phyloP scores from a whole-genome alignment of 2,113 vertebrate genomes.

The Zosterops lateralis region DNA sequence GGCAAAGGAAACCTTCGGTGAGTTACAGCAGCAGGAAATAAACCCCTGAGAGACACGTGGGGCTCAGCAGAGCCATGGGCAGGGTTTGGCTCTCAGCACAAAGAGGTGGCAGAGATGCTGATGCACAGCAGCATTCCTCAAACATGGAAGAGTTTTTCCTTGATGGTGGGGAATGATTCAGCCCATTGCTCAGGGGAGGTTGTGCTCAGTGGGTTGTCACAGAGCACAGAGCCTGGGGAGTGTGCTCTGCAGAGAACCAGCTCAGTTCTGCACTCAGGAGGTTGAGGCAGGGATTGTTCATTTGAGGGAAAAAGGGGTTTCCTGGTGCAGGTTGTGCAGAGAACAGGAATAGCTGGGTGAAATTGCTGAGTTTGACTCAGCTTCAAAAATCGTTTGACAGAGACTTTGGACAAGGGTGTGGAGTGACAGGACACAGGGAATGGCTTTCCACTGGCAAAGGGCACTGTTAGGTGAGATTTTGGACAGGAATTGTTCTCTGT shows the following conservation, averaged over 20 bases:
- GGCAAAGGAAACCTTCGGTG: constrained; percentile 95
- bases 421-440: not conserved
- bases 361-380: not conserved
- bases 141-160: not conserved
- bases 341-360: not conserved
- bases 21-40: constrained; percentile 7
- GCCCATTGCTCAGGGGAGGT: not conserved
- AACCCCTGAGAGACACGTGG: not conserved
- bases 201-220: not conserved
- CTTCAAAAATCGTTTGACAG: not conserved
- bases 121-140: not conserved
- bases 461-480: accelerated
- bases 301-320: not conserved
- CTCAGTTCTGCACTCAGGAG: not conserved
- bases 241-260: too few relatives aligned
- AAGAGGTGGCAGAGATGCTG: not conserved
- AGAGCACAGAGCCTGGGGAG: not conserved
- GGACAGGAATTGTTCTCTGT: not conserved
- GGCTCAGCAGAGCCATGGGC: accelerated
- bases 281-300: not conserved
- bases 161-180: not conserved
- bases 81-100: accelerated
- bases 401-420: not conserved
- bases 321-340: not conserved
- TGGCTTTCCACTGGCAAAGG: not conserved